These are phyloP conservation scores for Pangasius sanitwongsei DNA, from an alignment of 2,797 vertebrate genomes.

Conservation along the genomic window DNA sequence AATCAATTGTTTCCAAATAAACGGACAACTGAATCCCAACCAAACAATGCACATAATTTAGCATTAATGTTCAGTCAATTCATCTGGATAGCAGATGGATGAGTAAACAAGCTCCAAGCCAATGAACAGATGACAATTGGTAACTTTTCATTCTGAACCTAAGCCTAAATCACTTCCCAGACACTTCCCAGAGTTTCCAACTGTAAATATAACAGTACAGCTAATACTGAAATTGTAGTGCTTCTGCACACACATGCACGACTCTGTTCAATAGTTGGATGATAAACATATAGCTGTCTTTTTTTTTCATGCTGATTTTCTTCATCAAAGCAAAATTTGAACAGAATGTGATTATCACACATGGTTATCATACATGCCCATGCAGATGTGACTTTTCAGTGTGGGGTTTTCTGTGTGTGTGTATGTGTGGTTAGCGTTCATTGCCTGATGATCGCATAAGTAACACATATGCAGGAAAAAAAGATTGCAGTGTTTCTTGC, in stretches of 20 bases:
- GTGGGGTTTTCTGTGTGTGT: not conserved
- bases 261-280: not conserved
- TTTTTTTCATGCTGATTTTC: not conserved
- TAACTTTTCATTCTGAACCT: conserved; percentile 3
- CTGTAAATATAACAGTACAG: not conserved
- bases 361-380: not conserved
- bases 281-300: not conserved
- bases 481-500: no score
- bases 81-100: conserved; percentile 7
- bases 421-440: not conserved
- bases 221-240: not conserved
- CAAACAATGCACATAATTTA: not conserved
- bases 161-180: conserved; percentile 8
- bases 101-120: conserved; percentile 14
- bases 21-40: not conserved
- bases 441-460: not conserved
- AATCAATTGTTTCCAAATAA: not conserved
- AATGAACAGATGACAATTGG: not conserved
- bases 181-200: not conserved
- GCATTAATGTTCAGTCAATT: not conserved
- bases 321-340: not conserved
- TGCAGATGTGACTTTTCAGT: not conserved
- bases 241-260: not conserved
- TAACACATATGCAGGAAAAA: not conserved
- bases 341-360: not conserved